These are phyloP conservation scores for Zaprionus vittiger DNA, from an alignment of 1,140 invertebrate species.

Conservation along the genomic window DNA sequence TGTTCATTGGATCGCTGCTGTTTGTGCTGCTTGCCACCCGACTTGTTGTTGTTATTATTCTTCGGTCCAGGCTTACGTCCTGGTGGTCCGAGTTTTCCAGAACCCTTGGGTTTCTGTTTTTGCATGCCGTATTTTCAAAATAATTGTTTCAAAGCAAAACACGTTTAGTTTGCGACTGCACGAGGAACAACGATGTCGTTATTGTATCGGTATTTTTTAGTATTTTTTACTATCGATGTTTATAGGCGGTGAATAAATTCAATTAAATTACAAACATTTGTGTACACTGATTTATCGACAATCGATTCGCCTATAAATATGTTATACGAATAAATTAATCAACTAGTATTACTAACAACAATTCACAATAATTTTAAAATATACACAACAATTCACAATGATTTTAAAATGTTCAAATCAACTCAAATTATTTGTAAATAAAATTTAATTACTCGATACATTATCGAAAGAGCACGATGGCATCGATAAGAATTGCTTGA, in stretches of 20 bases:
- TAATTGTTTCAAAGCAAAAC: slow-evolving; percentile 29
- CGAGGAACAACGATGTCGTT: slow-evolving; percentile 9
- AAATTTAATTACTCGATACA: background rate
- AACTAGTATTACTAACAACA: too few species aligned
- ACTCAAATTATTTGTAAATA: too few species aligned
- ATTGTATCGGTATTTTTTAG: background rate
- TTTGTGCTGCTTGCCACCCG: slow-evolving; percentile 36
- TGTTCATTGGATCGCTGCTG: slow-evolving; percentile 44
- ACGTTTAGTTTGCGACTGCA: slow-evolving; percentile 34
- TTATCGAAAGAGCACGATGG: background rate
- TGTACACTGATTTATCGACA: background rate
- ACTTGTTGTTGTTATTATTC: background rate
- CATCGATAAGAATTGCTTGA: background rate
- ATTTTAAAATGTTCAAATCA: too few species aligned
- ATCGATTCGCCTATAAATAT: background rate
- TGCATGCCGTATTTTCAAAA: slow-evolving; percentile 42
- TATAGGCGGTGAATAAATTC: too few species aligned
- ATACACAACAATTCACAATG: too few species aligned
- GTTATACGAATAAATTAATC: background rate
- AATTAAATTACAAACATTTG: background rate
- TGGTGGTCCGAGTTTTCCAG: slow-evolving; percentile 33
- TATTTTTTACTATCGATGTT: slow-evolving; percentile 2
- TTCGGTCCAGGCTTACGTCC: slow-evolving; percentile 8
- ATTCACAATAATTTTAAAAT: too few species aligned
- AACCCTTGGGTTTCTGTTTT: slow-evolving; percentile 49